A percentile compares a stretch with the other conserved stretches of the same genome.
Conservation (phyloP, 2,888 invertebrate genomes). For the Fissipunctia ypsillon region DNA sequence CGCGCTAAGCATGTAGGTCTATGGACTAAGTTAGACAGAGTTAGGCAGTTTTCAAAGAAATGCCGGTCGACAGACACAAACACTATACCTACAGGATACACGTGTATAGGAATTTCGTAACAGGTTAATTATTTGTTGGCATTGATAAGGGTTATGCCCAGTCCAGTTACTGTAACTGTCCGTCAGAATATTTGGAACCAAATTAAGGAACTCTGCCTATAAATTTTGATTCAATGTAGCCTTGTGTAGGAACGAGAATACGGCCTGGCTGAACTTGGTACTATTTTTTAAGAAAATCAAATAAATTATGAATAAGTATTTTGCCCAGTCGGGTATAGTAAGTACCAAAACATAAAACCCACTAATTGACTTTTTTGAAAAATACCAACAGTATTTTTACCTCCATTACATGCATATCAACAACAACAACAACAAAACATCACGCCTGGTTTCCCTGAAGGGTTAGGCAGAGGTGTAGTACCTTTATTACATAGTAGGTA, state of each 20-base stretch:
- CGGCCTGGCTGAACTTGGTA: neutral
- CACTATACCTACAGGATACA: neutral
- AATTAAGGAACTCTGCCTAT: neutral
- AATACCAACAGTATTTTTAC: neutral
- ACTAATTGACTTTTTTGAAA: too few species aligned
- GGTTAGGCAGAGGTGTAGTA: neutral
- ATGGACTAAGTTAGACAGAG: neutral
- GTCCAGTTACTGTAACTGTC: neutral
- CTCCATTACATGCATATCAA: neutral
- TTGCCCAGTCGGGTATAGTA: neutral
- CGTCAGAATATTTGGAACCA: neutral
- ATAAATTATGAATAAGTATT: neutral
- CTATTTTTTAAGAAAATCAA: neutral
- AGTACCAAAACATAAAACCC: neutral
- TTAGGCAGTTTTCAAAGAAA: neutral
- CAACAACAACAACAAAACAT: neutral
- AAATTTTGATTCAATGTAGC: conserved; percentile 1
- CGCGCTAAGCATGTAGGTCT: too few species aligned
- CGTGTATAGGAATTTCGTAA: too few species aligned
- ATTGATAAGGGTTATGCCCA: neutral
- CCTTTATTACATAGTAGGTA: neutral
- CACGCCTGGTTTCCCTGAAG: neutral
- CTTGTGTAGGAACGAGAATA: neutral
- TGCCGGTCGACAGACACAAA: neutral
- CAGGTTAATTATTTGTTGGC: neutral